Base-by-base conservation (phyloP, 2,888 invertebrate species). In the Tetranychus truncatus region DNA sequence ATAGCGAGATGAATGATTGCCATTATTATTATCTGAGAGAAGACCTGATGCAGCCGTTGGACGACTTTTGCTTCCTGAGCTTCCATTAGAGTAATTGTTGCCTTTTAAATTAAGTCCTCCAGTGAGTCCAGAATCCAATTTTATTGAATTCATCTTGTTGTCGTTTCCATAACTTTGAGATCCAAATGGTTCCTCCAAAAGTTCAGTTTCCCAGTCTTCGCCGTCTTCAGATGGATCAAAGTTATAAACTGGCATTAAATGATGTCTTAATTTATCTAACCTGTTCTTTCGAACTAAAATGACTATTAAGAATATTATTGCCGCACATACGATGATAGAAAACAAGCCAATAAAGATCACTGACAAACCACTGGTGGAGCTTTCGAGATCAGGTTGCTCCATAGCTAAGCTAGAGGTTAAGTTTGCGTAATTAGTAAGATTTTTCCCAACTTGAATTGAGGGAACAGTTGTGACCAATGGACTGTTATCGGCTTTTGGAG, bases 211-310 rank as follows among this genome's bases (percentile, higher is more conserved):
- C 88, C 88, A 88, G 80, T 88, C 88, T 80, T 87, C 88, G 45
- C 85, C 86, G 78, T 86, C 87, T 79, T 88, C 88, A n/a, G 86
- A 85, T 44, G 86, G 86, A 79, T 88, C 88, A 82, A 88, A 88
- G 79, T 87, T 88, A 80, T 89, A 89, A 79, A 88, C 82, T 20
- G 87, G 88, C 85, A 88, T 86, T 71, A 88, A 82, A 80, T 87
- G 86, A 80, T 87, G 86, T 72, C 88, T 84, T 66, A 88, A 81
- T 77, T 84, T 84, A 78, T 87, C 87, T 79, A 87, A 80, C 79
- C 86, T 77, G 34, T 9, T 74, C 55, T 72, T 76, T 15, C 69
- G 69, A 24, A 69, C 34, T 44, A 69, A 6, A 20, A 69, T 69
- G 5, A 69, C 55, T 20, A 69, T 69, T 69, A 20, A 20, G 34